phyloP scores from a whole-genome alignment of 1,140 invertebrate genomes.

The Cardiocondyla obscurior region DNA sequence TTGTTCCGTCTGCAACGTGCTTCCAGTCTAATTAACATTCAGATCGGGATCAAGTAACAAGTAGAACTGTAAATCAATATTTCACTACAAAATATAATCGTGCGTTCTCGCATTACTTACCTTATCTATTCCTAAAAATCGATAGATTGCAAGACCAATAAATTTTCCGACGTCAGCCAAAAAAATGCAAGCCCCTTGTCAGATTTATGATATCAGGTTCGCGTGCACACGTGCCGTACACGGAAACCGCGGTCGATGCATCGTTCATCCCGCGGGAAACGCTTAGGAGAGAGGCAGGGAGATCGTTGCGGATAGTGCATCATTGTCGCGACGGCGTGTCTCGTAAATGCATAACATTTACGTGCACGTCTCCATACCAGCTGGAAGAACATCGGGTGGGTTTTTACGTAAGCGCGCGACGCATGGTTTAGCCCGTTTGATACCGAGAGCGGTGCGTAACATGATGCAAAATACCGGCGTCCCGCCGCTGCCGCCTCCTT shows the following conservation, averaged over 20 bases:
- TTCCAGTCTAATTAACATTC: neutral
- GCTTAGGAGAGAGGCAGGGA: conserved; percentile 2
- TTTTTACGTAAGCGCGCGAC: conserved; percentile 52
- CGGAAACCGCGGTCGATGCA: neutral
- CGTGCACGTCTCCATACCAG: neutral
- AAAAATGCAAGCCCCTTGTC: neutral
- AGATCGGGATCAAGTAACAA: neutral
- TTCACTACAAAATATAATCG: neutral
- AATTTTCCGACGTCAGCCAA: conserved; percentile 4
- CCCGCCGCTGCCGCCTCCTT: neutral
- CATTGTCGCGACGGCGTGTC: neutral
- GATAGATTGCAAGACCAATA: neutral
- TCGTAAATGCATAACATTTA: conserved; percentile 38
- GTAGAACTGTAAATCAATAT: neutral
- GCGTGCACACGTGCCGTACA: neutral
- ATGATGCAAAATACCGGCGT: conserved; percentile 17
- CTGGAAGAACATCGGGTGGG: conserved; percentile 3
- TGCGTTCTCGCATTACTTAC: neutral
- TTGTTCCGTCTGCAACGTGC: neutral
- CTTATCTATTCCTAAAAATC: neutral
- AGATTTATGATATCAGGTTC: conserved; percentile 33
- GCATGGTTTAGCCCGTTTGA: conserved; percentile 55
- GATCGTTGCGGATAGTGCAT: conserved; percentile 17
- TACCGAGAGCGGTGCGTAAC: conserved; percentile 11
- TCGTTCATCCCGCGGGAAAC: conserved; percentile 3